phyloP scores from a whole-genome alignment of 1,140 invertebrate genomes.

The Nixonia krombeini region DNA sequence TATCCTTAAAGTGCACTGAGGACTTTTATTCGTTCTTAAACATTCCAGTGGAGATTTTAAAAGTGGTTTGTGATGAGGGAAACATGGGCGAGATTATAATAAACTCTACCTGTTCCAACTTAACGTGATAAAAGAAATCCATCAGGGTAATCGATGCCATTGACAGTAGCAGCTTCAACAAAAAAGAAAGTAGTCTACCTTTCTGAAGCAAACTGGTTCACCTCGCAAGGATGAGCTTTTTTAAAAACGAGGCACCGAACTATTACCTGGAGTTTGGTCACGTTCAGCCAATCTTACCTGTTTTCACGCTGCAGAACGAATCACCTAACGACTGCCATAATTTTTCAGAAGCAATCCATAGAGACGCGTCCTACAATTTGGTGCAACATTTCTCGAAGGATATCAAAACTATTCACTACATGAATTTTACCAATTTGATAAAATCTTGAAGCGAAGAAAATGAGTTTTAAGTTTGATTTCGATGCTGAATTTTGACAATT shows the following conservation, averaged over 20 bases:
- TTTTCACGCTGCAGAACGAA: not conserved
- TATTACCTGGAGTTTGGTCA: not conserved
- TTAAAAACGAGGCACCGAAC: not conserved
- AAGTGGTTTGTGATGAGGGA: too few species aligned
- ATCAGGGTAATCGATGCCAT: not conserved
- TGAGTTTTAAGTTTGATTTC: not conserved
- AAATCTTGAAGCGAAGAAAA: not conserved
- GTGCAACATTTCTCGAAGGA: not conserved
- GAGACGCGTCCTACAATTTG: constrained; percentile 2
- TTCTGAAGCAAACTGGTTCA: not conserved
- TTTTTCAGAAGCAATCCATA: constrained; percentile 8
- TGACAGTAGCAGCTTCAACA: not conserved
- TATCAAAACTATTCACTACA: not conserved
- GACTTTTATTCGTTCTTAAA: too few species aligned
- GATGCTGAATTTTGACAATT: not conserved
- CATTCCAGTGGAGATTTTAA: too few species aligned
- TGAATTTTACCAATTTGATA: not conserved
- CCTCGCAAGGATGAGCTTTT: not conserved
- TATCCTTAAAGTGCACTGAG: too few species aligned
- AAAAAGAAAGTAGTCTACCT: too few species aligned
- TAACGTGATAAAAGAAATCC: not conserved
- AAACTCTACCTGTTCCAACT: not conserved
- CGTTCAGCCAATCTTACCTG: not conserved
- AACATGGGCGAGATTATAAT: not conserved
- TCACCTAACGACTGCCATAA: not conserved